Base-by-base conservation (phyloP, 2,113 vertebrate genomes). In the Columbina picui region DNA sequence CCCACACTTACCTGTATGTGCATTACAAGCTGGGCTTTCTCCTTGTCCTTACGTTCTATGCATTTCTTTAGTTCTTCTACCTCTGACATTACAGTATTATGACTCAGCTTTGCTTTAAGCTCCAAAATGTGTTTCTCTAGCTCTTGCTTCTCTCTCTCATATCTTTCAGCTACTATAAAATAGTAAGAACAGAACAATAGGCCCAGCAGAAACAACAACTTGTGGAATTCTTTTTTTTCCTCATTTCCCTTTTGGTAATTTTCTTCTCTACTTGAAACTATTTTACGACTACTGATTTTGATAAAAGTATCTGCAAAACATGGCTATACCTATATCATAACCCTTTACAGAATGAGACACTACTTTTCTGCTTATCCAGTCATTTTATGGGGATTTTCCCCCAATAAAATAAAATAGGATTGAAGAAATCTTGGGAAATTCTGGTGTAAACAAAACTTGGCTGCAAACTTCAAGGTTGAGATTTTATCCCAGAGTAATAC, bases 51-150 rank as follows among this genome's bases (percentile, higher is more conserved):
- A 57, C 36, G 90, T 17, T 99, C 98, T 94, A 99, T 55, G 69
- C 97, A 97, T 83, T 96, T 98, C 95, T 98, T 99, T 36, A 99
- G 95, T 38, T 99, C 99, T 69, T 99, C 98, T 12, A 98, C 97
- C 84, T 99, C 99, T 34, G 98, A 97, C 27, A 97, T 96, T 65
- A 98, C 83, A 7, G 98, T 94, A 22, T 84, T 98, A 61, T 97
- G 97, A 86, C 65, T 97, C 86, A 99, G 92, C 91, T 99, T 98
- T 39, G 95, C 94, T 75, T 98, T 98, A 89, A 99, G 94, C 49
- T 98, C 98, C 13, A 98, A 97, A 92, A 99, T 97, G 92, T 98
- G 98, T 83, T 98, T 98, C 93, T 99, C 98, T 96, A 99, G 87
- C 50, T 97, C 97, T 71, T 96, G 96, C 64, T 97, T 98, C 91